Evolutionary conservation across 2,888 invertebrate species (phyloP), one percentile per base, ranked within the genome.

Genomic region (Lasioglossum zephyrum): DNA sequence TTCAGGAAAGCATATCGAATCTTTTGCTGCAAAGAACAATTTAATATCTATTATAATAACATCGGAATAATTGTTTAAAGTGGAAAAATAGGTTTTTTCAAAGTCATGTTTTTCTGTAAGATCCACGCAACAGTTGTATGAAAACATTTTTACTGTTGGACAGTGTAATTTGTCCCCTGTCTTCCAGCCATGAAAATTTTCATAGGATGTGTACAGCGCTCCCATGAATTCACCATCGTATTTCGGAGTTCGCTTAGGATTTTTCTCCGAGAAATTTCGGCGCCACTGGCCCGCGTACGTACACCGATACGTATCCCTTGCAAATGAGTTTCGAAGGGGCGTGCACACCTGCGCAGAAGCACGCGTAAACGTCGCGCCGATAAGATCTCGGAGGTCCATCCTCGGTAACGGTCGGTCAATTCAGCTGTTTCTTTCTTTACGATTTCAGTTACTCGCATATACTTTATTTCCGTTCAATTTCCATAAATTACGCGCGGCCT

Each of bases 361-460:
- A 76, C 73, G 69, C 73, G 76, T 73, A 77, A 82, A 76, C 63
- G 73, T 78, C 47, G 26, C 69, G 36, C 26, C 70, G 88, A 88
- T 89, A 89, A 81, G 81, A 89, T 89, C 89, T 73, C 79, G 76
- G 82, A 53, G 53, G 77, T 86, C 82, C 89, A 79, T 78, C 84
- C 79, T 84, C 73, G 80, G 81, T 79, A 81, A 44, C 70, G 74
- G 39, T 83, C 63, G 22, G 41, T 39, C 69, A 47, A 77, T 77
- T 66, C 85, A 81, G 82, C 81, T 77, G 85, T 84, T 86, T 86
- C 85, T 85, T 75, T 70, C 81, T 81, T 77, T 81, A 72, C 79
- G 79, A 85, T 85, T 79, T 84, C 39, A 63, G 75, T 79, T 79
- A 72, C 36, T 36, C 75, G 75, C 78, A 31, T 16, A 31, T 31